phyloP scores from a whole-genome alignment of 2,888 invertebrate genomes.

The Prosopocoilus inquinatus region DNA sequence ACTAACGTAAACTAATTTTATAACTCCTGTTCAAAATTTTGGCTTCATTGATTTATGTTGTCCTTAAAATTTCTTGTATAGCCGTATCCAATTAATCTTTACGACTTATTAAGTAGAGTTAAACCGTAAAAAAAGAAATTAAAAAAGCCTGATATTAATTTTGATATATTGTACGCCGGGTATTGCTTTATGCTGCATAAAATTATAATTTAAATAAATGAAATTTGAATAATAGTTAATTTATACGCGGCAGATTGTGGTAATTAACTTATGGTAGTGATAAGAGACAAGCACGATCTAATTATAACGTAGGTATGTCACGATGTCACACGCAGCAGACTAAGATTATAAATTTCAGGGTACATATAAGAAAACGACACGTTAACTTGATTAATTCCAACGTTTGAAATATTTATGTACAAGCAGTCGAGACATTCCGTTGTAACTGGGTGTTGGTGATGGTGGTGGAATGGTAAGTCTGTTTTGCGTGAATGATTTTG shows the following conservation, averaged over 20 bases:
- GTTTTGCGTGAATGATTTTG: conserved; percentile 14
- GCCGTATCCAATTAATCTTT: too few relatives aligned
- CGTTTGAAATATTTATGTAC: conserved; percentile 24
- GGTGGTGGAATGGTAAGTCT: conserved; percentile 17
- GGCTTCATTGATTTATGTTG: too few relatives aligned
- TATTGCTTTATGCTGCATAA: background rate
- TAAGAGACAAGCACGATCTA: conserved; percentile 29
- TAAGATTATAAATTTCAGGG: conserved; percentile 31
- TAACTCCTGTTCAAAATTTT: too few relatives aligned
- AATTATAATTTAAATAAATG: conserved; percentile 1
- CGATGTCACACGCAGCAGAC: conserved; percentile 29
- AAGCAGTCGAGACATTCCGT: too few relatives aligned
- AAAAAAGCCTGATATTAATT: too few relatives aligned
- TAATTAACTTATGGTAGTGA: conserved; percentile 32
- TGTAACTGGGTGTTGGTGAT: conserved; percentile 19
- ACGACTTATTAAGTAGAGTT: too few relatives aligned
- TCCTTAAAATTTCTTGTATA: too few relatives aligned
- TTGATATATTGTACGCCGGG: too few relatives aligned
- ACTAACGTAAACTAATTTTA: too few relatives aligned
- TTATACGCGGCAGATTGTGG: conserved; percentile 22
- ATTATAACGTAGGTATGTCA: conserved; percentile 35
- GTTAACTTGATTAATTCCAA: conserved; percentile 30
- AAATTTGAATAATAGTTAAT: conserved; percentile 31
- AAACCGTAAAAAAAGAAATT: too few relatives aligned
- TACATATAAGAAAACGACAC: conserved; percentile 32